Percentiles rank a stretch among this genome's conserved stretches.
phyloP scores from a whole-genome alignment of 2,797 vertebrate genomes.

The Microtus obscurus region DNA sequence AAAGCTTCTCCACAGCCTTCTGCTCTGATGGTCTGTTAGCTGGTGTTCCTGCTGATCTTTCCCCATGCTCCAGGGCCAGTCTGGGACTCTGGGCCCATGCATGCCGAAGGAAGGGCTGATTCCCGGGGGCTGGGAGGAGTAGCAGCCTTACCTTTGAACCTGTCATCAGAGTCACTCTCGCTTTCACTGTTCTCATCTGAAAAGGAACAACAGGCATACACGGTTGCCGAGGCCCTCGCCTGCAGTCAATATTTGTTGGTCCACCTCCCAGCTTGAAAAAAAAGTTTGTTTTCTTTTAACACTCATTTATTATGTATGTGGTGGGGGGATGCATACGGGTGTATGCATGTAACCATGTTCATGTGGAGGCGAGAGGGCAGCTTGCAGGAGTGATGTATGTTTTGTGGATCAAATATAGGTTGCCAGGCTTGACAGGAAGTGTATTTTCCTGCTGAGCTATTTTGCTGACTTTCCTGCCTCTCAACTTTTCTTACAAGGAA shows the following conservation, averaged over 20 bases:
- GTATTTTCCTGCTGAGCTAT: background rate
- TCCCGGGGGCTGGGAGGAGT: constrained; percentile 12
- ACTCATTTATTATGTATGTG: background rate
- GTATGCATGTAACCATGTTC: background rate
- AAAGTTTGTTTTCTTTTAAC: background rate
- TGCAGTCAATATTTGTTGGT: background rate
- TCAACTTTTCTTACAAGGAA: background rate
- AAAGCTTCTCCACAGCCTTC: background rate
- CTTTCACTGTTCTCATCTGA: constrained; percentile 99
- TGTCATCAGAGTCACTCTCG: constrained; percentile 99
- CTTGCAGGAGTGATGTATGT: background rate
- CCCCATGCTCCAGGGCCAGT: background rate
- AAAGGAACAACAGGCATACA: constrained; percentile 84
- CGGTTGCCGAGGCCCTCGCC: background rate
- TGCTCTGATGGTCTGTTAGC: background rate
- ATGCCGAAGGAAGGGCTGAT: background rate
- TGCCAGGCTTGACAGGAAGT: background rate
- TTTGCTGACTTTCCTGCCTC: background rate
- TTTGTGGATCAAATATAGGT: background rate
- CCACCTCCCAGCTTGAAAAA: background rate
- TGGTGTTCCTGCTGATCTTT: constrained; percentile 22
- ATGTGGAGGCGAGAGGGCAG: background rate
- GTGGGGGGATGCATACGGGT: background rate
- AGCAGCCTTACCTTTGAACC: constrained; percentile 97
- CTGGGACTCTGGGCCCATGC: background rate